Base-by-base conservation (phyloP, 2,888 invertebrate species). In the Archaeoteleia sp. region DNA sequence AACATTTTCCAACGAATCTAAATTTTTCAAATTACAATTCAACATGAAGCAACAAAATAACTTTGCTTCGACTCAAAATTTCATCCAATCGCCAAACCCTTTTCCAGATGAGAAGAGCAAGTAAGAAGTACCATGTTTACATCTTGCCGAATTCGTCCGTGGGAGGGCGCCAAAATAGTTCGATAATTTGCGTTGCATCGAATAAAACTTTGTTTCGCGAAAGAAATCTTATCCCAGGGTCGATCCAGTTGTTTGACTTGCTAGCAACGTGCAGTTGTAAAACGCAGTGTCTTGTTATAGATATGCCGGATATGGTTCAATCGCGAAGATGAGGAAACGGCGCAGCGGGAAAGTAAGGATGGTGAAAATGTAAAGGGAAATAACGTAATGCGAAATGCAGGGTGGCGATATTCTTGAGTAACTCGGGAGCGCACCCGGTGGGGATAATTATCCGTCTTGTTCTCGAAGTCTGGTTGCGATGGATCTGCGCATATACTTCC, bases 361-460 rank as follows among this genome's bases (percentile, higher is more conserved):
- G 55, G 35, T 40, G 35, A 40, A 58, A 65, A 45, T 57, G 49
- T 32, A 34, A 10, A 53, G 29, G 57, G 51, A 53, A 53, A 53
- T 53, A 58, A 45, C 14, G 43, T 57, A 58, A 65, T 53, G 51
- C 40, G 40, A 42, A 57, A 29, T 32, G 51, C 57, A 30, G 42
- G 53, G 46, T 39, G 29, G 55, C 39, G 60, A 51, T 46, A 49
- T 57, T 43, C 57, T 27, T 42, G 43, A 70, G 54, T 43, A 35
- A 30, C 34, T 39, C 14, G 40, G 12, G 25, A 42, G 23, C 27
- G 29, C 7, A 5, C 6, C 17, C 34, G 58, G 53, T 6, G 55
- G 57, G 57, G 67, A 70, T 72, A 74, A 73, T 73, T 72, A 73
- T 67, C 68, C 69, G 74, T 74, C 51, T 66, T 62, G 66, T 67